These are phyloP conservation scores for Callosobruchus maculatus DNA, from an alignment of 2,888 invertebrate genomes.

Conservation along the genomic window DNA sequence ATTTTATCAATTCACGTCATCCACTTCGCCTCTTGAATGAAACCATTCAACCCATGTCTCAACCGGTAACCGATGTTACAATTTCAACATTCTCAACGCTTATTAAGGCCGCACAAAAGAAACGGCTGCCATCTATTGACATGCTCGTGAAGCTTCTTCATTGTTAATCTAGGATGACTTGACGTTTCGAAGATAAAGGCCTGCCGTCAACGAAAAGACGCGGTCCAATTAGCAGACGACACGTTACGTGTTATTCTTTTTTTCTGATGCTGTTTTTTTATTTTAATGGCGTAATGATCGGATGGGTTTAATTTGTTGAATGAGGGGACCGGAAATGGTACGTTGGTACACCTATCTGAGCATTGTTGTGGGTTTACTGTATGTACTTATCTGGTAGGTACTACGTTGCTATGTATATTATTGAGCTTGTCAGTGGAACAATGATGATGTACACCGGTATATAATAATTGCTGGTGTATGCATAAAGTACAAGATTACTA, in stretches of 20 bases:
- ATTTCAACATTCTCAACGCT: not conserved
- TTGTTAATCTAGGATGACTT: not conserved
- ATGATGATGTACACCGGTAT: not conserved
- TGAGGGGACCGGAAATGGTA: not conserved
- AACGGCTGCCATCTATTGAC: not conserved
- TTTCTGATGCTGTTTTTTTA: not conserved
- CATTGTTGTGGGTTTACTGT: not conserved
- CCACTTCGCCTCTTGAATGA: not conserved
- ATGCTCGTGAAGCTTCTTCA: not conserved
- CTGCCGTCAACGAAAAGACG: not conserved
- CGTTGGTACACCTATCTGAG: not conserved
- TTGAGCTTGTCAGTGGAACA: not conserved
- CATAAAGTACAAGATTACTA: not conserved
- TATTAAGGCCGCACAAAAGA: not conserved
- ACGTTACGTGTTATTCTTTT: not conserved
- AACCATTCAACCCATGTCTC: not conserved
- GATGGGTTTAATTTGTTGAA: not conserved
- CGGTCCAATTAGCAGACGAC: not conserved
- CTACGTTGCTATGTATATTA: not conserved
- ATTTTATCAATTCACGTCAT: not conserved
- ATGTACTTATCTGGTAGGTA: not conserved
- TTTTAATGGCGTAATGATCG: not conserved
- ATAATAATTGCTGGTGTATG: not conserved
- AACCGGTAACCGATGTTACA: not conserved
- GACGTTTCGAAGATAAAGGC: not conserved